These are phyloP conservation scores for Tringa solitaria DNA, from an alignment of 2,113 vertebrate species.

Conservation along the genomic window DNA sequence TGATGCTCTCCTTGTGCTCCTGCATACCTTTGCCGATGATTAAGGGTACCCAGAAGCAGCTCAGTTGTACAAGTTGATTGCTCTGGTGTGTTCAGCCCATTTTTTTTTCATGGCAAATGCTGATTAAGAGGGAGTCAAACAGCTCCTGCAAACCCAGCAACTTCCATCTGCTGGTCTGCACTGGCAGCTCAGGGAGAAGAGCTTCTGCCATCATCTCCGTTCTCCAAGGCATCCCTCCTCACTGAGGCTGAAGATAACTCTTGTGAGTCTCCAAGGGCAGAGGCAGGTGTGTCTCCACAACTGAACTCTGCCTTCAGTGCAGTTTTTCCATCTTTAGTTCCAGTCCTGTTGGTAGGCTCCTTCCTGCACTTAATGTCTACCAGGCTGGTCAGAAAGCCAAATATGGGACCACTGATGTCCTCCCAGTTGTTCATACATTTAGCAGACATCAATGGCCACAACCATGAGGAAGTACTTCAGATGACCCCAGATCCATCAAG, in stretches of 20 bases:
- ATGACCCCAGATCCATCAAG: neutral
- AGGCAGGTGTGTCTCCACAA: neutral
- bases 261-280: neutral
- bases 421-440: rapidly evolving
- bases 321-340: neutral
- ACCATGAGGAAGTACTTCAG: neutral
- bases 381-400: neutral
- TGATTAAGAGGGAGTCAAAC: rapidly evolving
- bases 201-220: rapidly evolving
- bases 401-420: too few relatives aligned
- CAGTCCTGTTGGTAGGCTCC: neutral
- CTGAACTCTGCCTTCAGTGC: neutral
- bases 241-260: neutral
- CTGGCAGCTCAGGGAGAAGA: neutral
- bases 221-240: neutral
- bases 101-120: rapidly evolving
- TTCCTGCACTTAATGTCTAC: neutral
- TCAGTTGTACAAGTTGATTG: rapidly evolving
- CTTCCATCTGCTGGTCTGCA: neutral
- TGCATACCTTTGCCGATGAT: neutral
- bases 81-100: neutral
- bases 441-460: neutral
- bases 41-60: neutral
- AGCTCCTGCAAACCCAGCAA: neutral
- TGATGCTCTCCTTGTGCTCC: neutral